Evolutionary conservation across 2,797 vertebrate species (phyloP).

Genomic region (Bradypus variegatus): DNA sequence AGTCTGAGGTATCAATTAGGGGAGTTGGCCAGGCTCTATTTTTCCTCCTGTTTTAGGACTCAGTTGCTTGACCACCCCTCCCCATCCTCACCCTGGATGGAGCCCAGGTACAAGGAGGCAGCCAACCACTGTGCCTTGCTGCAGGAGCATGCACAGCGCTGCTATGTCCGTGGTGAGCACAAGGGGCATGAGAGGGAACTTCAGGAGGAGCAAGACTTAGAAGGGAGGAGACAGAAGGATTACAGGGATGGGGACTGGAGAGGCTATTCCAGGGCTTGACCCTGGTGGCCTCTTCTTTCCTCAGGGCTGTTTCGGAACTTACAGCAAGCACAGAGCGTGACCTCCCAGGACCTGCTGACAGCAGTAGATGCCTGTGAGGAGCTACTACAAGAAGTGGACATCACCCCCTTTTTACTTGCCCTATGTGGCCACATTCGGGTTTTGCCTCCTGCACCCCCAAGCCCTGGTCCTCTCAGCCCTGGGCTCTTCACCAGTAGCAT

Average conservation of each 20-base stretch:
- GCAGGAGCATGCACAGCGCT: slow-evolving; percentile 95
- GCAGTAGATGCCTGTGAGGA: slow-evolving; percentile 98
- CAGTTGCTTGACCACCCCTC: slow-evolving; percentile 86
- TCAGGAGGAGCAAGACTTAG: neutral
- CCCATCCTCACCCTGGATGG: slow-evolving; percentile 82
- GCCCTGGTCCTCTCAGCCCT: slow-evolving; percentile 68
- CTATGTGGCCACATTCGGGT: slow-evolving; percentile 88
- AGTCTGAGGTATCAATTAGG: neutral
- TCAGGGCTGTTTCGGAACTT: slow-evolving; percentile 92
- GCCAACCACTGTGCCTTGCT: slow-evolving; percentile 89
- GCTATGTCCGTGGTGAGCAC: slow-evolving; percentile 84
- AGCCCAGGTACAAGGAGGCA: slow-evolving; percentile 90
- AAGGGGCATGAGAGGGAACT: neutral
- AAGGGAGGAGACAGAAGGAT: neutral
- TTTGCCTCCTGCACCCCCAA: slow-evolving; percentile 54
- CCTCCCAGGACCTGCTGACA: slow-evolving; percentile 88
- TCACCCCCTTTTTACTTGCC: slow-evolving; percentile 89
- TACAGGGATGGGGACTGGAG: neutral
- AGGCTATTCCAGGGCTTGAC: neutral
- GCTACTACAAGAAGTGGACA: slow-evolving; percentile 93
- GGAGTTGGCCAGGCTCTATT: neutral
- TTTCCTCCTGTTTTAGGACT: slow-evolving; percentile 73
- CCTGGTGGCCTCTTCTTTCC: neutral
- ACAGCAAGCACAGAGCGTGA: slow-evolving; percentile 87
- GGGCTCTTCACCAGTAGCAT: slow-evolving; percentile 78